Percentiles rank a stretch among this genome's conserved stretches.
phyloP scores from a whole-genome alignment of 2,113 vertebrate species.

The Epinephelus lanceolatus region DNA sequence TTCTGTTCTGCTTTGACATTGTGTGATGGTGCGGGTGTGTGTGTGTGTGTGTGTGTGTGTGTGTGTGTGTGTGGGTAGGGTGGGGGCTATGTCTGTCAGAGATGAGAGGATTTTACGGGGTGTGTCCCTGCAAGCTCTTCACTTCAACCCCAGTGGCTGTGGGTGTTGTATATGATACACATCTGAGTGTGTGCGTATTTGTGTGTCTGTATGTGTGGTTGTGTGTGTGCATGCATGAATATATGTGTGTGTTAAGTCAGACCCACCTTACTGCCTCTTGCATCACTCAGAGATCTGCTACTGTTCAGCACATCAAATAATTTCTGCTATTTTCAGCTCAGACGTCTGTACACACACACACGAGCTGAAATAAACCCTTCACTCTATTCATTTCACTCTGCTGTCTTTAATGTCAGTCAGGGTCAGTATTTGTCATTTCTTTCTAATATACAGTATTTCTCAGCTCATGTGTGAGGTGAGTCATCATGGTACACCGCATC shows the following conservation, averaged over 20 bases:
- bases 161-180: conserved; percentile 13
- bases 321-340: conserved; percentile 37
- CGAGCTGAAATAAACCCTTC: conserved; percentile 22
- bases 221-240: neutral
- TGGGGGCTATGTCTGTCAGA: conserved; percentile 29
- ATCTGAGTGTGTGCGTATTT: neutral
- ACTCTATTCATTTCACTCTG: conserved; percentile 8
- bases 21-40: conserved; percentile 12
- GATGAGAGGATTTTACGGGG: conserved; percentile 47
- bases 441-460: neutral
- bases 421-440: conserved; percentile 1
- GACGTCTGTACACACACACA: neutral
- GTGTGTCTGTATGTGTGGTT: neutral
- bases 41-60: neutral
- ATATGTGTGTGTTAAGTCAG: neutral
- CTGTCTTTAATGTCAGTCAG: neutral
- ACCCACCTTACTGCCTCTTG: conserved; percentile 45
- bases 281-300: conserved; percentile 51
- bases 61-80: neutral
- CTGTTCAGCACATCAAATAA: conserved; percentile 44
- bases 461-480: neutral
- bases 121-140: conserved; percentile 60
- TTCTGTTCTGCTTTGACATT: conserved; percentile 77
- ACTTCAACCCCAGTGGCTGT: conserved; percentile 27
- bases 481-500: neutral